A percentile compares a stretch with the other conserved stretches of the same genome.
Evolutionary conservation across 2,888 invertebrate genomes (phyloP).

Genomic region (Smittia aterrima): DNA sequence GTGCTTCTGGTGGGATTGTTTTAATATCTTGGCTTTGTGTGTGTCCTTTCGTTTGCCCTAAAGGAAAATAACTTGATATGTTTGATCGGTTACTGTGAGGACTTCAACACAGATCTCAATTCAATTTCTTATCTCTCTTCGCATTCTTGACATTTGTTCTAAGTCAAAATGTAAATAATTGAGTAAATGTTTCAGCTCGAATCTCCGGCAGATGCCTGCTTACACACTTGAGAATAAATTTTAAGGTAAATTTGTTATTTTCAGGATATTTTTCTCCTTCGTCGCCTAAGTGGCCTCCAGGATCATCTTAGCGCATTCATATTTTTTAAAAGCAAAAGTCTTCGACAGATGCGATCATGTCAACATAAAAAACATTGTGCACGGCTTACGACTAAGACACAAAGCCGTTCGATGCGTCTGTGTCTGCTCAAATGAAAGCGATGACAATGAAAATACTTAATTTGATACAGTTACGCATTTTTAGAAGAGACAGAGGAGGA

Average conservation of each 20-base stretch:
- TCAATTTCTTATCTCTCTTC: slow-evolving; percentile 1
- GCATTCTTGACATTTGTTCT: slow-evolving; percentile 4
- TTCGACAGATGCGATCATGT: neutral
- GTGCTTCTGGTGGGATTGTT: slow-evolving; percentile 24
- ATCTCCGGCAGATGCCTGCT: slow-evolving; percentile 32
- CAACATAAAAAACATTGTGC: slow-evolving; percentile 11
- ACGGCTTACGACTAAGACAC: slow-evolving; percentile 6
- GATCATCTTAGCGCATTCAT: slow-evolving; percentile 12
- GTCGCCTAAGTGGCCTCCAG: slow-evolving; percentile 6
- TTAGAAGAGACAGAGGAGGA: neutral
- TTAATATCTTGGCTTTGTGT: slow-evolving; percentile 1
- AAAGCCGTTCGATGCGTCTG: neutral
- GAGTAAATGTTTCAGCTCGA: slow-evolving; percentile 32
- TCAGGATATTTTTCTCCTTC: neutral
- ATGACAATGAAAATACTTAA: slow-evolving; percentile 39
- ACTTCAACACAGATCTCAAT: neutral
- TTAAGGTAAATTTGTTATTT: slow-evolving; percentile 31
- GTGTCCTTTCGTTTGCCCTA: slow-evolving; percentile 15
- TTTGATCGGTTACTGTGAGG: neutral
- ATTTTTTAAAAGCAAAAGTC: neutral
- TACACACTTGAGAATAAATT: slow-evolving; percentile 3
- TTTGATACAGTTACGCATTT: slow-evolving; percentile 41
- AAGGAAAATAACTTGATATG: neutral
- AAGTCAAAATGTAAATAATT: slow-evolving; percentile 39
- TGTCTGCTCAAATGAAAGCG: slow-evolving; percentile 11